Base-by-base conservation (phyloP, 1,140 invertebrate genomes). In the Aphelinus certus region DNA sequence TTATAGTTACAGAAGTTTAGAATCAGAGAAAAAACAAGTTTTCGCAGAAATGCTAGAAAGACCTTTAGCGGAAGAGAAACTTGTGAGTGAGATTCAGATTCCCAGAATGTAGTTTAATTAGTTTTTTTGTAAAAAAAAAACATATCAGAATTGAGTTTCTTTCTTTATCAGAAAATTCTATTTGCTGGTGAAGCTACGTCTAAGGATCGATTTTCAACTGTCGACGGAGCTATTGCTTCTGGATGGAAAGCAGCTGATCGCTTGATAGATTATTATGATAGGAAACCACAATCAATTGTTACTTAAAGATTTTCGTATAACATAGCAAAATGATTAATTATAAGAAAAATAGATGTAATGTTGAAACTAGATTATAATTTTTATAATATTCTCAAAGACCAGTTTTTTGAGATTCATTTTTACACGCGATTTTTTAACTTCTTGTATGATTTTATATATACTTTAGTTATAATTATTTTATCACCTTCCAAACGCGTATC, bases 221-320 rank as follows among this genome's bases (percentile, higher is more conserved):
- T 93, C 2, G 94, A 96, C 83, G 94, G 94, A 3, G 94, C 94
- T 1, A 85, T 95, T 1, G 91, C 92, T 81, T 90, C 91, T 46
- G 94, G 94, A 0, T 92, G 91, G 85, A 88, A 93, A 65, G 94
- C 95, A 84, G 94, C 94, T 26, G 88, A 93, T 55, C 86, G 90
- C 83, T 62, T 87, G 7, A 83, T 86, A 60, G 80, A 83, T 47
- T 61, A 82, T 88, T 75, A 80, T 63, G 55, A 73, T 7, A 73
- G 76, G 49, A 46, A 1, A 60, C 57, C 57, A 60, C 26, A n/a
- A 26, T 7, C n/a, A 7, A 10, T 60, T 60, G 3, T 60, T 26
- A 26, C 5, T 3, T 53, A 53, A 6, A 53, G 4, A 6, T 53
- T 53, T 53, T 53, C 4, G 51, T 6, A 26, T 26, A 26, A 26